These are phyloP conservation scores for Crypturellus undulatus DNA, from an alignment of 2,113 vertebrate species.

Conservation along the genomic window DNA sequence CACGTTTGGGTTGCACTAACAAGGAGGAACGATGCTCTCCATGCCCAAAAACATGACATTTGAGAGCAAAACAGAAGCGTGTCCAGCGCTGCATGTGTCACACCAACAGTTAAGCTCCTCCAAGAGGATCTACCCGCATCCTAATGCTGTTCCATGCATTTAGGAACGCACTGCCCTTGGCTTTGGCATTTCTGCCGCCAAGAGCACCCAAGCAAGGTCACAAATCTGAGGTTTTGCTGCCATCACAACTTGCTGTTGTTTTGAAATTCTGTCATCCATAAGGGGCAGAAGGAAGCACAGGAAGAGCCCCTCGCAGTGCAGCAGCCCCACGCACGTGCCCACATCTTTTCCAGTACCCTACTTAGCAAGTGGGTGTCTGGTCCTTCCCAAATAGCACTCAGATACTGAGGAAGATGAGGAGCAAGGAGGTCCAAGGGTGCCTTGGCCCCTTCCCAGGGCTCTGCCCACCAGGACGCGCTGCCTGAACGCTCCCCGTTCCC, in stretches of 20 bases:
- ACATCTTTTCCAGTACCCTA: not conserved
- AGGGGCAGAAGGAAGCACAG: not conserved
- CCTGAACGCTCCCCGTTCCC: rapidly evolving
- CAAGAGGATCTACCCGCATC: rapidly evolving
- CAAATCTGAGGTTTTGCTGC: not conserved
- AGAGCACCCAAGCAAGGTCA: rapidly evolving
- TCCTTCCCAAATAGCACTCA: too few species aligned
- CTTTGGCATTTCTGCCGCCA: too few species aligned
- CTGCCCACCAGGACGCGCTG: too few species aligned
- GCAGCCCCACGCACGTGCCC: rapidly evolving
- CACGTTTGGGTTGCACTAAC: not conserved
- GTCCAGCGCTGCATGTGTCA: rapidly evolving
- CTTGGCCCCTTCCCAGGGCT: rapidly evolving
- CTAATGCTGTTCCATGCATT: rapidly evolving
- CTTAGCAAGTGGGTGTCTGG: too few species aligned
- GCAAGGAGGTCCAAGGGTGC: rapidly evolving
- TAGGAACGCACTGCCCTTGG: rapidly evolving
- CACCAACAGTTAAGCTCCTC: rapidly evolving
- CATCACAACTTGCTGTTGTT: rapidly evolving
- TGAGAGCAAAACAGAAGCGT: rapidly evolving
- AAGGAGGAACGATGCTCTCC: not conserved
- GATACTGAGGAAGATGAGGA: rapidly evolving
- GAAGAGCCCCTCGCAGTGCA: not conserved
- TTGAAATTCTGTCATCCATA: not conserved
- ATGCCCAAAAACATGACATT: rapidly evolving